phyloP scores from a whole-genome alignment of 2,888 invertebrate genomes.

The Netelia fuscicornis region DNA sequence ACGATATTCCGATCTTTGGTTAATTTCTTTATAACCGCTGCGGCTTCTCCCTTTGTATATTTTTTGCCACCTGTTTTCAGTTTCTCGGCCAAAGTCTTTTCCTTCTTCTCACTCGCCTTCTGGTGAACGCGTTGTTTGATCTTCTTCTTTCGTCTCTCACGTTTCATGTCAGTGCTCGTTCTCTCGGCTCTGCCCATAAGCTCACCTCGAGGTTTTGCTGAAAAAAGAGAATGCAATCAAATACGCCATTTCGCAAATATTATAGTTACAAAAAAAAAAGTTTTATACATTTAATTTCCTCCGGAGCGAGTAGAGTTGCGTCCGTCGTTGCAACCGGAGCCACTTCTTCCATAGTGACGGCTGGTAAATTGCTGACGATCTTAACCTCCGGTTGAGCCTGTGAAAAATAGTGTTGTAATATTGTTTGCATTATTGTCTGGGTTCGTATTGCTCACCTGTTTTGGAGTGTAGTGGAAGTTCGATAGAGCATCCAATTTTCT shows the following conservation, averaged over 20 bases:
- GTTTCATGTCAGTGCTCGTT: constrained; percentile 94
- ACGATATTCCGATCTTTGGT: constrained; percentile 88
- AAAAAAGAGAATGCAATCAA: constrained; percentile 43
- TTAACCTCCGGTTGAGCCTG: constrained; percentile 94
- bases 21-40: constrained; percentile 88
- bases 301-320: constrained; percentile 94
- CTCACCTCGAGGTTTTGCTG: constrained; percentile 85
- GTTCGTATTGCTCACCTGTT: constrained; percentile 86
- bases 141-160: constrained; percentile 95
- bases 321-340: constrained; percentile 95
- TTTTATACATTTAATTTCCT: constrained; percentile 92
- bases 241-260: constrained; percentile 36
- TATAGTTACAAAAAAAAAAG: constrained; percentile 84
- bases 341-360: constrained; percentile 97
- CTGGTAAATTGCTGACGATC: constrained; percentile 95
- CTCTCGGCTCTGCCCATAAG: constrained; percentile 92
- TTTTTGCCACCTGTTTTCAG: constrained; percentile 86
- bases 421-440: not conserved
- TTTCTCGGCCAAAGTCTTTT: constrained; percentile 71
- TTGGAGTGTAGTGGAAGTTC: constrained; percentile 98
- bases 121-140: constrained; percentile 88
- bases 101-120: constrained; percentile 85
- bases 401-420: constrained; percentile 18
- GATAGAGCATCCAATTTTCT: constrained; percentile 95
- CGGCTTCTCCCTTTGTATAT: constrained; percentile 87